These are phyloP conservation scores for Andrena bicolor DNA, from an alignment of 2,888 invertebrate genomes.

Conservation along the genomic window DNA sequence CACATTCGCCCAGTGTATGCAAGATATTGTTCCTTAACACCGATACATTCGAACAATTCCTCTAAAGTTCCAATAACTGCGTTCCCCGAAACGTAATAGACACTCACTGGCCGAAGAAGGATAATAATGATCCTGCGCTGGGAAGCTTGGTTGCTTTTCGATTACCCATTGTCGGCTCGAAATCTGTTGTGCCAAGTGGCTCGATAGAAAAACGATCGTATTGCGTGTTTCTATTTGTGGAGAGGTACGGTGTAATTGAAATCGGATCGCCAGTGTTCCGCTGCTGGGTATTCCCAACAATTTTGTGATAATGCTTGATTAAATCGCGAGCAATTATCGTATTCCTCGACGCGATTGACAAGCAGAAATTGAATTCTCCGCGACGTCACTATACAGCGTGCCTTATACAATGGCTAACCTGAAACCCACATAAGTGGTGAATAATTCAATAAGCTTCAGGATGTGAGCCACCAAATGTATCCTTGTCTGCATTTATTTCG, in stretches of 20 bases:
- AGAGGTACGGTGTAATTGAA: slow-evolving; percentile 21
- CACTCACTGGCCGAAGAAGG: slow-evolving; percentile 26
- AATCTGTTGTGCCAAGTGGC: slow-evolving; percentile 41
- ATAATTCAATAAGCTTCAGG: too few species aligned
- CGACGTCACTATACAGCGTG: not conserved
- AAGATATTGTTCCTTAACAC: slow-evolving; percentile 14
- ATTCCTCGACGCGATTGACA: not conserved
- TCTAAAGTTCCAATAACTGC: slow-evolving; percentile 48
- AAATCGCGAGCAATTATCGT: not conserved
- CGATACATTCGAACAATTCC: slow-evolving; percentile 56
- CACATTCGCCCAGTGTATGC: too few species aligned
- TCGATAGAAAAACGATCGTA: slow-evolving; percentile 45
- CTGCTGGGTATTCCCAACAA: slow-evolving; percentile 31
- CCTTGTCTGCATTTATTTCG: too few species aligned
- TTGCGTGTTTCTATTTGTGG: slow-evolving; percentile 38
- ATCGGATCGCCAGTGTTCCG: slow-evolving; percentile 23
- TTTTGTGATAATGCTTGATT: slow-evolving; percentile 35
- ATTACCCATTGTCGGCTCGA: slow-evolving; percentile 42
- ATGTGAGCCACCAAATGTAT: too few species aligned
- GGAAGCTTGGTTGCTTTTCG: slow-evolving; percentile 32
- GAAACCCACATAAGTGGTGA: not conserved
- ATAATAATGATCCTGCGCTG: slow-evolving; percentile 28
- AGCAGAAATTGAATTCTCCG: slow-evolving; percentile 8
- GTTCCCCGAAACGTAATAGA: slow-evolving; percentile 44
- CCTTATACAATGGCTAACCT: too few species aligned